Evolutionary conservation across 1,140 invertebrate species (phyloP).

Genomic region (Zaprionus ghesquierei): DNA sequence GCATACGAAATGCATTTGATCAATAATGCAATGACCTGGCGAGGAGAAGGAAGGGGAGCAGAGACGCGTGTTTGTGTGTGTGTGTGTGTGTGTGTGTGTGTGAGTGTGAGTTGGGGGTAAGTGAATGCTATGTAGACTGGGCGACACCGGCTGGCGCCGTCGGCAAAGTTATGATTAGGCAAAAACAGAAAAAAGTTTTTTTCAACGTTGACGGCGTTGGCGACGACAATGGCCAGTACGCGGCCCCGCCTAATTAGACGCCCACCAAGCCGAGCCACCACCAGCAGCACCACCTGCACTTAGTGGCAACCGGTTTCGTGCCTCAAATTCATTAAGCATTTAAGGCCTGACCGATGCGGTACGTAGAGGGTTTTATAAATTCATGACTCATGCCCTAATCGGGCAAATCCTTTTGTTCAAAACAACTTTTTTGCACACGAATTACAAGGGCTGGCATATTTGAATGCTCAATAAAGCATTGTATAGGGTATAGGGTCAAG

Average conservation of each 20-base stretch:
- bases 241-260: slow-evolving; percentile 55
- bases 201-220: background rate
- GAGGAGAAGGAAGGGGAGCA: too few species aligned
- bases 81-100: too few species aligned
- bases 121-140: background rate
- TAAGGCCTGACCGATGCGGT: slow-evolving; percentile 28
- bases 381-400: slow-evolving; percentile 30
- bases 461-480: background rate
- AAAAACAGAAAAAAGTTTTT: slow-evolving; percentile 19
- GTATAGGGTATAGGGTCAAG: background rate
- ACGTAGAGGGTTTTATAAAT: slow-evolving; percentile 23
- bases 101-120: too few species aligned
- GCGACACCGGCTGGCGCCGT: slow-evolving; percentile 50
- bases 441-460: too few species aligned
- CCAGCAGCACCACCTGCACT: slow-evolving; percentile 23
- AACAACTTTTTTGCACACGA: background rate
- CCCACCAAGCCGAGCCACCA: slow-evolving; percentile 45
- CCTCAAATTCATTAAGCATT: slow-evolving; percentile 65
- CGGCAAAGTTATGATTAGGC: slow-evolving; percentile 52
- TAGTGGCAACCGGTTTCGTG: slow-evolving; percentile 60
- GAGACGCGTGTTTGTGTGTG: too few species aligned
- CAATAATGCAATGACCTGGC: slow-evolving; percentile 73
- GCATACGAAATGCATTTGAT: slow-evolving; percentile 66
- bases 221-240: background rate
- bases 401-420: slow-evolving; percentile 7